A percentile compares a stretch with the other conserved stretches of the same genome.
phyloP scores from a whole-genome alignment of 1,140 invertebrate species.

The Ladona fulva region DNA sequence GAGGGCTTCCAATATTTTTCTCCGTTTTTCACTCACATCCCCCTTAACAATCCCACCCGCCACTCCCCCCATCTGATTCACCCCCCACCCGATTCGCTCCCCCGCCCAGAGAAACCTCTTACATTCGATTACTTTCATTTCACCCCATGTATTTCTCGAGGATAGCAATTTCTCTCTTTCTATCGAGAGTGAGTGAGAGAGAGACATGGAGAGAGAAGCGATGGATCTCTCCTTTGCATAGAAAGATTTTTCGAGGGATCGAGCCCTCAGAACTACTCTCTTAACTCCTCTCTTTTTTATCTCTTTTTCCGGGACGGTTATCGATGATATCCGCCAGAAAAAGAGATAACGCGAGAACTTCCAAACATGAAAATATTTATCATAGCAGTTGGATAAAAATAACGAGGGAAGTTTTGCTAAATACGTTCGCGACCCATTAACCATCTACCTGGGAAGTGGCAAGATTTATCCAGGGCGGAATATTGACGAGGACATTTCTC shows the following conservation, averaged over 20 bases:
- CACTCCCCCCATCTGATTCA: neutral
- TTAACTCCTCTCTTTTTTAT: neutral
- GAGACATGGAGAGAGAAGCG: neutral
- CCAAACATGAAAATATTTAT: no score
- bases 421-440: no score
- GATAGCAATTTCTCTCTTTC: neutral
- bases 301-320: neutral
- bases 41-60: neutral
- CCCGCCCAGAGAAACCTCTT: neutral
- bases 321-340: no score
- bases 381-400: no score
- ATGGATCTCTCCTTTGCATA: neutral
- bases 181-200: neutral
- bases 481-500: no score
- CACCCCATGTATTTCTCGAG: conserved; percentile 3
- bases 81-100: neutral
- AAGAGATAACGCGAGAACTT: no score
- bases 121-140: conserved; percentile 10
- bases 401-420: no score
- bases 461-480: no score
- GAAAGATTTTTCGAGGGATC: neutral
- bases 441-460: no score
- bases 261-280: neutral
- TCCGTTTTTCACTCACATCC: neutral
- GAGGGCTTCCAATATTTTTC: neutral